Evolutionary conservation across 2,888 invertebrate species (phyloP).

Genomic region (Glaucopsyche alexis): DNA sequence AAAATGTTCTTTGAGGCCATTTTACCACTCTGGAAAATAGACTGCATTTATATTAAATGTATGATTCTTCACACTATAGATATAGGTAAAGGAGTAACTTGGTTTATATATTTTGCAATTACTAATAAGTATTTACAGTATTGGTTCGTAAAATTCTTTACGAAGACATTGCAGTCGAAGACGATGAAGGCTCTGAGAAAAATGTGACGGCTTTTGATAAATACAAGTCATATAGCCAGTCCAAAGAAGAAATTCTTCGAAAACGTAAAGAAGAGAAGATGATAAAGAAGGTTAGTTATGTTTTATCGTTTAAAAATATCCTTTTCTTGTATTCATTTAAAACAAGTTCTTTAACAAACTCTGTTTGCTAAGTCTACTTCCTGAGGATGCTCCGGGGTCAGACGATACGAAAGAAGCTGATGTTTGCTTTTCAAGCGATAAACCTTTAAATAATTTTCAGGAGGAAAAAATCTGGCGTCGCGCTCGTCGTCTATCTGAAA

Average conservation of each 20-base stretch:
- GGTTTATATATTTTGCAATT: too few species aligned
- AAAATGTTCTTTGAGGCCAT: too few species aligned
- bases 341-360: too few species aligned
- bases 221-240: constrained; percentile 59
- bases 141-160: constrained; percentile 64
- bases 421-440: background rate
- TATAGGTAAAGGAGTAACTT: too few species aligned
- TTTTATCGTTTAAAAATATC: background rate
- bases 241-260: constrained; percentile 54
- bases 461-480: constrained; percentile 49
- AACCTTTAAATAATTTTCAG: constrained; percentile 42
- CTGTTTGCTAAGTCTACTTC: too few species aligned
- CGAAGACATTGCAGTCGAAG: constrained; percentile 54
- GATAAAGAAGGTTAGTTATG: constrained; percentile 43
- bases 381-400: too few species aligned
- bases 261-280: constrained; percentile 48
- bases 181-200: constrained; percentile 49
- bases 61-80: too few species aligned
- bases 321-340: background rate
- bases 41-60: too few species aligned
- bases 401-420: too few species aligned
- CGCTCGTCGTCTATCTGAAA: constrained; percentile 58
- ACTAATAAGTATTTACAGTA: constrained; percentile 43
- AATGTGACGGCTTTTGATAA: constrained; percentile 56
- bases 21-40: too few species aligned